Base-by-base conservation (phyloP, 2,888 invertebrate genomes). In the Cynaeus angustus region DNA sequence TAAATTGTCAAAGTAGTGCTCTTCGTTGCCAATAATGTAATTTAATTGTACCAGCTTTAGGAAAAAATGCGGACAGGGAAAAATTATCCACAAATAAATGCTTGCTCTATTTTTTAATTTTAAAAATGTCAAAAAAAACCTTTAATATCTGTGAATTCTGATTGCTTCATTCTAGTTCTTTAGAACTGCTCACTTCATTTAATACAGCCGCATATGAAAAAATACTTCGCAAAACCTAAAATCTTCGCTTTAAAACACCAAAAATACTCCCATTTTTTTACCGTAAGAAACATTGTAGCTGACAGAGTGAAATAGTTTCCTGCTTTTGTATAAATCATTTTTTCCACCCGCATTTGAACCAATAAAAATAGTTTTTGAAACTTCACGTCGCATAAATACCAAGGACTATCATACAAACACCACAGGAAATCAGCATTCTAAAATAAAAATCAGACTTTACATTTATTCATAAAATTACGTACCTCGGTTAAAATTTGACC, bases 401-500 rank as follows among this genome's bases (percentile, higher is more conserved):
- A 61, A 1, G 50, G 50, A 37, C n/a, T 21, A 0, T 61, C 37
- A 14, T 59, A 61, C 1, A 48, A 10, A 6, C 6, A n/a, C 61
- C 48, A 61, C 9, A 48, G 16, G 9, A 61, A 61, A 7, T 61
- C 61, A 0, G 38, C 48, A 7, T 48, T 61, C 61, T 61, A 9
- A 9, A 14, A 13, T 16, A n/a, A 46, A 4, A 14, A 33, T 7
- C n/a, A n/a, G n/a, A n/a, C n/a, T n/a, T n/a, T n/a, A n/a, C n/a
- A n/a, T n/a, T n/a, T n/a, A n/a, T n/a, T n/a, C n/a, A 4, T 21
- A 21, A 4, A 21, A 21, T 3, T 9, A 14, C 45, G 0, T 3
- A 50, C 61, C n/a, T 61, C 14, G 13, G 48, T 50, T n/a, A 48
- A 48, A 21, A 48, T 46, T 16, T 61, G 48, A 3, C 61, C 61